Percentiles rank a stretch among this genome's conserved stretches.
phyloP scores from a whole-genome alignment of 2,888 invertebrate species.

The Euphydryas editha region DNA sequence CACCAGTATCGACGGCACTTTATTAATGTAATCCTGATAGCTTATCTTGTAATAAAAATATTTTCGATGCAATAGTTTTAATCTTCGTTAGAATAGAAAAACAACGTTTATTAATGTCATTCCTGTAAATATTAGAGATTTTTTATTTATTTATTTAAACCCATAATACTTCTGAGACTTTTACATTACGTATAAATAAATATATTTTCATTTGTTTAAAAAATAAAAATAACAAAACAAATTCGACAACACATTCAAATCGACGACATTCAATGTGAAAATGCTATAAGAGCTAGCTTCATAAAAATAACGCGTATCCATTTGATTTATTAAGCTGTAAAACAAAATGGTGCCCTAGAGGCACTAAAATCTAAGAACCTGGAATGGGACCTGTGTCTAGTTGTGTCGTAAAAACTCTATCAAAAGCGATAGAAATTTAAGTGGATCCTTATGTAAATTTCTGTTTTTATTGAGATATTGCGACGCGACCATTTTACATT shows the following conservation, averaged over 20 bases:
- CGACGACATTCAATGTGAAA: background rate
- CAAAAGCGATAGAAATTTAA: conserved; percentile 16
- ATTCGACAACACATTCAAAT: background rate
- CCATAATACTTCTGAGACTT: no score
- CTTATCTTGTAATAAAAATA: no score
- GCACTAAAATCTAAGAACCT: conserved; percentile 23
- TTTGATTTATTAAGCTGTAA: conserved; percentile 25
- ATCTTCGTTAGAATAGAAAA: no score
- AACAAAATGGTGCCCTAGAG: conserved; percentile 21
- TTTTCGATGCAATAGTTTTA: no score
- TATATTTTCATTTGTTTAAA: background rate
- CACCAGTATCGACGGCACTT: no score
- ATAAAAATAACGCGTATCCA: conserved; percentile 10
- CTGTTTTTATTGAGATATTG: background rate
- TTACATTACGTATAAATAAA: no score
- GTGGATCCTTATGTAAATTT: conserved; percentile 22
- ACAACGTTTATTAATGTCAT: no score
- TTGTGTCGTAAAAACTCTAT: conserved; percentile 30
- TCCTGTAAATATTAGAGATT: no score
- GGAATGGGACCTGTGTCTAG: conserved; percentile 26
- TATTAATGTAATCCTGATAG: no score
- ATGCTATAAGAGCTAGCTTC: background rate
- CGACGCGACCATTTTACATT: background rate
- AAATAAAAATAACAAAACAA: no score
- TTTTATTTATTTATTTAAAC: no score